Evolutionary conservation across 2,113 vertebrate genomes (phyloP).

Genomic region (Alexandromys fortis): DNA sequence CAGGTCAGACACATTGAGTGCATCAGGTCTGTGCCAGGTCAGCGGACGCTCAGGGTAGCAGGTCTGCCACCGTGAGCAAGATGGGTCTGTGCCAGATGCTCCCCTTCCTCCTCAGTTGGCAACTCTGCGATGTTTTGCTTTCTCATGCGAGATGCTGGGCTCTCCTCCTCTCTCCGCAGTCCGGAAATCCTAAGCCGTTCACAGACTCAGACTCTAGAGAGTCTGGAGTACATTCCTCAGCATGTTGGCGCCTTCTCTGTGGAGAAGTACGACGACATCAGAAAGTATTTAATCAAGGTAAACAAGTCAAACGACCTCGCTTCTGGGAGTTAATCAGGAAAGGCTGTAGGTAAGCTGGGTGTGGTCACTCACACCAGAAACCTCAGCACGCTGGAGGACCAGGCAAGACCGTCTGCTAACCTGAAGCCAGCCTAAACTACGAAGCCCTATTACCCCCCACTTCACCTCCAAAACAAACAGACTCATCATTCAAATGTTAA

Average conservation of each 20-base stretch:
- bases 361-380: not conserved
- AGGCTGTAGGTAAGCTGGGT: not conserved
- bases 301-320: not conserved
- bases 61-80: not conserved
- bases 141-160: constrained; percentile 39
- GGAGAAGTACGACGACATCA: constrained; percentile 93
- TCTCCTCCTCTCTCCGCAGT: constrained; percentile 79
- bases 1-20: no score
- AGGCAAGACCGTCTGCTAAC: not conserved
- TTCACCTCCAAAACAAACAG: not conserved
- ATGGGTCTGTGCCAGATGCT: not conserved
- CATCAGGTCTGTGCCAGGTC: not conserved
- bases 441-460: not conserved
- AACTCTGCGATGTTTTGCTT: constrained; percentile 19
- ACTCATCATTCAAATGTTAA: not conserved
- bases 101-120: not conserved
- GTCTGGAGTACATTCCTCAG: constrained; percentile 95
- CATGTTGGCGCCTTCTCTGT: constrained; percentile 91
- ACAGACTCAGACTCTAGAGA: constrained; percentile 94
- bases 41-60: not conserved
- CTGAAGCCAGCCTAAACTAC: not conserved
- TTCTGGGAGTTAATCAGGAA: constrained; percentile 30
- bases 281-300: constrained; percentile 96
- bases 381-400: not conserved
- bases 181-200: constrained; percentile 91